Base-by-base conservation (phyloP, 2,888 invertebrate genomes). In the Taenaris catops region DNA sequence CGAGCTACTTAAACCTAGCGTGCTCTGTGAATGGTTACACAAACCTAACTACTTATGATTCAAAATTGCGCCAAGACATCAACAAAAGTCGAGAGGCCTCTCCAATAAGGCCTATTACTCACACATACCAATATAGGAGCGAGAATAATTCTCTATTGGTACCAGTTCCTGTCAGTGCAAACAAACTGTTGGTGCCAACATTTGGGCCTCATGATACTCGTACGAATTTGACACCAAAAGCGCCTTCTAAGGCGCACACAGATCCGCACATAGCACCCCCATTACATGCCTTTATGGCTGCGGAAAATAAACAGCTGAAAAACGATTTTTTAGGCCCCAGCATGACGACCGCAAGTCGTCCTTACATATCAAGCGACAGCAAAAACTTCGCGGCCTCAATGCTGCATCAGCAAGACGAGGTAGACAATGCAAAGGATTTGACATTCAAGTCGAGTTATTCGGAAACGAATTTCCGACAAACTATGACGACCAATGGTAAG, bases 1-100 rank as follows among this genome's bases (percentile, higher is more conserved):
- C 96, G 0, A 96, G 96, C 37, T 97, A 97, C 68, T 80, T 97
- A 35, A 95, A 94, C 57, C 81, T 97, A 43, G 96, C 96, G 29
- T 95, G 96, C 67, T 95, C 96, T 8, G 95, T 96, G 31, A 96
- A 94, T 78, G 96, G 96, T 2, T 97, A 97, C 67, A 94, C 94
- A 2, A 94, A 94, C 53, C 88, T 94, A 36, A 95, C 94, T 3
- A 94, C 95, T 38, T 96, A 96, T 89, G 94, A 95, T 71, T 94
- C 95, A 0, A 92, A 93, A 62, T 78, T 93, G 18, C 87, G 94
- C 6, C 93, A 93, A 61, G 93, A 93, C 27, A 90, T 92, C 34
- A 91, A 90, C 49, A 92, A 90, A 53, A 93, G 93, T 19, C 76
- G 93, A 25, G 93, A 93, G 64, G 91, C 91, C 0, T 93, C 92